Evolutionary conservation across 2,888 invertebrate genomes (phyloP).

Genomic region (Machimus rusticus): DNA sequence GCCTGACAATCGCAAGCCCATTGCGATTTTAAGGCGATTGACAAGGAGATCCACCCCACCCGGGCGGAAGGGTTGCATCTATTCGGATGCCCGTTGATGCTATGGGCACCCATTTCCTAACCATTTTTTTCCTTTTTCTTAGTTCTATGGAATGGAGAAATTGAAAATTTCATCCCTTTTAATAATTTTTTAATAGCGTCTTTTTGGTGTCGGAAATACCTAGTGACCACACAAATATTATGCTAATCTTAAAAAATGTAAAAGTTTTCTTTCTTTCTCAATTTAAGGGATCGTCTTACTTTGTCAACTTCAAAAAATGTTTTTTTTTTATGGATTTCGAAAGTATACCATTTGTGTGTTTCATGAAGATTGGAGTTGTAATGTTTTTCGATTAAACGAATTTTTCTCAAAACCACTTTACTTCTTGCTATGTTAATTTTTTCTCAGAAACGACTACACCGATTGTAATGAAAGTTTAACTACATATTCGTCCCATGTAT

Average conservation of each 20-base stretch:
- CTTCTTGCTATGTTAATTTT: too few relatives aligned
- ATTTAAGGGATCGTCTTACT: too few relatives aligned
- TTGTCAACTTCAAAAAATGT: too few relatives aligned
- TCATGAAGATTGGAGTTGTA: too few relatives aligned
- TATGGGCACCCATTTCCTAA: background rate
- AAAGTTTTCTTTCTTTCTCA: too few relatives aligned
- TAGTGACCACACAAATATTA: background rate
- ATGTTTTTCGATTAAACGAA: too few relatives aligned
- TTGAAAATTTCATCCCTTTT: background rate
- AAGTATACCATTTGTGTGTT: too few relatives aligned
- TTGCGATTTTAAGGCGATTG: background rate
- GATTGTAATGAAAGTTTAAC: too few relatives aligned
- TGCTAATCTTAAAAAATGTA: background rate
- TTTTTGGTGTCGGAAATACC: background rate
- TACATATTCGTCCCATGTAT: too few relatives aligned
- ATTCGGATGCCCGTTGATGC: background rate
- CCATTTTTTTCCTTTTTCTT: background rate
- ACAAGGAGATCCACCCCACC: background rate
- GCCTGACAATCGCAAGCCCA: background rate
- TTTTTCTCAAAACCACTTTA: too few relatives aligned
- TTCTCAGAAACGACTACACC: too few relatives aligned
- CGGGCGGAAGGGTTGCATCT: background rate
- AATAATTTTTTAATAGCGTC: background rate
- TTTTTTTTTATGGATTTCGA: too few relatives aligned
- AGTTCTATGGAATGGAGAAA: background rate